Evolutionary conservation across 2,797 vertebrate species (phyloP), one percentile per base, ranked within the genome.

Genomic region (Trichosurus vulpecula): DNA sequence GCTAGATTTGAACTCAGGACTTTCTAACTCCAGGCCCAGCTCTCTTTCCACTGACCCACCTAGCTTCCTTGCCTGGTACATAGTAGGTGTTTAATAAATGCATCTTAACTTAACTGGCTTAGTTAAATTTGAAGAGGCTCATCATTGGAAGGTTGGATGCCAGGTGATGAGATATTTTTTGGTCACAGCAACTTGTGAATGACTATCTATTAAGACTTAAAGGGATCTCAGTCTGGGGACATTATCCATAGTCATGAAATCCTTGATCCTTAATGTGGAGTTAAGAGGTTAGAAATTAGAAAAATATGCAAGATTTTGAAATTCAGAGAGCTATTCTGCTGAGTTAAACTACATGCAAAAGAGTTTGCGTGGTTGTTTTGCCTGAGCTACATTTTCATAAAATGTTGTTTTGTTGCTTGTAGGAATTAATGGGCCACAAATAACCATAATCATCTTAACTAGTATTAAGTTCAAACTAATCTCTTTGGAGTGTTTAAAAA

Each of bases 401-500:
- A 99, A 98, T 98, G 96, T 98, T 89, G 96, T 98, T 98, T 98
- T 98, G 98, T 98, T 98, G 98, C 96, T 97, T 97, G 94, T 96
- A 98, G 98, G 98, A 99, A 98, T 99, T 99, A 99, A 99, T 99
- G 98, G 96, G 95, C 99, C 98, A 98, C 99, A 99, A 99, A 99
- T 99, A 99, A 99, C 99, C 99, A 96, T 99, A 99, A 99, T 99
- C 99, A 99, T 98, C 97, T 99, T 98, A 98, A 89, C 89, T 93
- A 95, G 99, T 97, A 99, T 99, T 99, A 99, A 98, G 98, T 99
- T 98, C 98, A 99, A 99, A 98, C 97, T 99, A 99, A 99, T 99
- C 99, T 99, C 98, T 97, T 90, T 97, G 93, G 97, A 96, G 94
- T 98, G 97, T 97, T 98, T 93, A 94, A 96, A 97, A 98, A 98